Conservation (phyloP, 2,797 vertebrate species). For the Hydrophis major region DNA sequence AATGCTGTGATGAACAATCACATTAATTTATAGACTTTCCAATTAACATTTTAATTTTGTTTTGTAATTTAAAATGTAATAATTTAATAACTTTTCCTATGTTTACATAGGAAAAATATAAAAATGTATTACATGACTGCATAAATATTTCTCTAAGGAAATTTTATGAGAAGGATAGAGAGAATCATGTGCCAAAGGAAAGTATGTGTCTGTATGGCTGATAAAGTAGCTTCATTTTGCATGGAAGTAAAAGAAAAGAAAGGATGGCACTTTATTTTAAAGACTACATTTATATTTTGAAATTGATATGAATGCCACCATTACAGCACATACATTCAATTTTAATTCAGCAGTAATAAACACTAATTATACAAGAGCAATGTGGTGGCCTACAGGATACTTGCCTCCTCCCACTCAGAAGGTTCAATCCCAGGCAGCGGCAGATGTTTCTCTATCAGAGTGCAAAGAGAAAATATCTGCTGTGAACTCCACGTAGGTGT, state of each 20-base stretch:
- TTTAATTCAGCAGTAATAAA: not conserved
- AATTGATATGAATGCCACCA: not conserved
- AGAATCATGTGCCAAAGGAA: not conserved
- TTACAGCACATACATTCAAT: not conserved
- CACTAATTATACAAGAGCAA: not conserved
- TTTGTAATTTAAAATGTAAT: not conserved
- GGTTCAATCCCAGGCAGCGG: not conserved
- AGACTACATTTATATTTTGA: not conserved
- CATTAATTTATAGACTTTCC: not conserved
- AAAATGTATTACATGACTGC: not conserved
- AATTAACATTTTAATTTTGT: not conserved
- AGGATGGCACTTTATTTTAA: not conserved
- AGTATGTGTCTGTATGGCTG: not conserved
- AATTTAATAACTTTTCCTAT: not conserved
- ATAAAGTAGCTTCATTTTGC: not conserved
- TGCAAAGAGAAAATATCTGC: not conserved
- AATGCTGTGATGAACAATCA: not conserved
- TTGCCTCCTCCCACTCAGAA: not conserved
- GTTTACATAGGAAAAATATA: not conserved
- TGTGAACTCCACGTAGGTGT: not conserved
- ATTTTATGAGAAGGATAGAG: not conserved
- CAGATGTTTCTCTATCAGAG: not conserved
- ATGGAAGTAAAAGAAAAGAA: not conserved
- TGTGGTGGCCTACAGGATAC: fast-evolving
- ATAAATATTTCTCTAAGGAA: not conserved